Evolutionary conservation across 2,888 invertebrate genomes (phyloP).

Genomic region (Temnothorax unifasciatus): DNA sequence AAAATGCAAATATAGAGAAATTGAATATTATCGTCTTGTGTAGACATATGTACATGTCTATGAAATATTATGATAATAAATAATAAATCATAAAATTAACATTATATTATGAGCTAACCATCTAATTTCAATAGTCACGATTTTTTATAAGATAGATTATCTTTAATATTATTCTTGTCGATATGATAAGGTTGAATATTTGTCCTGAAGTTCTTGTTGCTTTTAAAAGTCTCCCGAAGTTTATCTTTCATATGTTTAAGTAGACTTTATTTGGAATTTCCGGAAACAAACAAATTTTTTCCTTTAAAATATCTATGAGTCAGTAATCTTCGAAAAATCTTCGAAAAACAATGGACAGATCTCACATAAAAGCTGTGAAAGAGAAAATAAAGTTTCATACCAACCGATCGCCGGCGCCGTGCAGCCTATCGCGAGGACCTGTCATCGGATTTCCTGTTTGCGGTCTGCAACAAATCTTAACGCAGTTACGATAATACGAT

Average conservation of each 20-base stretch:
- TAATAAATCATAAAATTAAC: too few species aligned
- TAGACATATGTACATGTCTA: too few species aligned
- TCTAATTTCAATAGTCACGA: too few species aligned
- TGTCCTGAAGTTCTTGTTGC: not conserved
- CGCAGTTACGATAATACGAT: not conserved
- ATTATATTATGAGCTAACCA: too few species aligned
- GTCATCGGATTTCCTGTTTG: constrained; percentile 28
- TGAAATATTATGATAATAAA: too few species aligned
- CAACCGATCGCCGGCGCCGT: not conserved
- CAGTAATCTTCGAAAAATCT: not conserved
- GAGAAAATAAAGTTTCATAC: not conserved
- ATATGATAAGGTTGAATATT: not conserved
- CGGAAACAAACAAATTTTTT: not conserved
- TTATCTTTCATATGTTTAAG: not conserved
- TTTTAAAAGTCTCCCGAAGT: not conserved
- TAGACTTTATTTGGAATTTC: not conserved
- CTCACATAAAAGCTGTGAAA: not conserved
- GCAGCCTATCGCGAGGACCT: not conserved
- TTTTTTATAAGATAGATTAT: too few species aligned
- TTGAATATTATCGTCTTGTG: too few species aligned
- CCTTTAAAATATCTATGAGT: not conserved
- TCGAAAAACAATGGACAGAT: not conserved
- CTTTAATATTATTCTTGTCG: not conserved
- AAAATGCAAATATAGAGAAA: too few species aligned
- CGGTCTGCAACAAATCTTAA: not conserved